phyloP scores from a whole-genome alignment of 2,113 vertebrate species.

The Emydocephalus ijimae region DNA sequence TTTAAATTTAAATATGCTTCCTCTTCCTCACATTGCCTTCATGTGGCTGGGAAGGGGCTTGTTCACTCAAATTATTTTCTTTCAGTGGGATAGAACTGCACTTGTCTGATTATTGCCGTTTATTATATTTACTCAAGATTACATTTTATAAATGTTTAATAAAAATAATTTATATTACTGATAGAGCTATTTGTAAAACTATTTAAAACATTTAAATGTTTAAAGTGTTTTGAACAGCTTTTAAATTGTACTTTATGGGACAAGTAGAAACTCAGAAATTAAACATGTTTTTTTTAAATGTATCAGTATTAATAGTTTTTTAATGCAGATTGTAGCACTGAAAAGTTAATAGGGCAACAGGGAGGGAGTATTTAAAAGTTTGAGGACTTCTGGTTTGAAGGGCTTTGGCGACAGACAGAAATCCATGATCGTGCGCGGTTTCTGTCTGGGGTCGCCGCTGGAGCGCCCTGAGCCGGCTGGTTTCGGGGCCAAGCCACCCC shows the following conservation, averaged over 20 bases:
- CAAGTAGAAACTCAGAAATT: neutral
- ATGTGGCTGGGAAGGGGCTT: neutral
- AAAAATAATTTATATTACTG: neutral
- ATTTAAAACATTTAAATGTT: neutral
- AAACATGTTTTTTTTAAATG: neutral
- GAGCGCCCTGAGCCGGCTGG: too few species aligned
- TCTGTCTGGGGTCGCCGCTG: too few species aligned
- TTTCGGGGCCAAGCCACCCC: too few species aligned
- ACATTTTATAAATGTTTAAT: neutral
- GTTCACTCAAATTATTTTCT: neutral
- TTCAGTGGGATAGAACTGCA: neutral
- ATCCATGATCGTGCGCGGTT: too few species aligned
- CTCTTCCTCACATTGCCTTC: neutral
- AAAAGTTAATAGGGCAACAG: neutral
- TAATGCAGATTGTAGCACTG: neutral
- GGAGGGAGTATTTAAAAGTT: neutral
- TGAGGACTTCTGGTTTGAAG: neutral
- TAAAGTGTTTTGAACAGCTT: neutral
- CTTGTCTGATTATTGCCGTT: neutral
- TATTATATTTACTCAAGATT: neutral
- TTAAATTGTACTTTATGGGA: neutral
- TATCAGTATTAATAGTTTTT: neutral
- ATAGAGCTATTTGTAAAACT: neutral
- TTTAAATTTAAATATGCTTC: neutral
- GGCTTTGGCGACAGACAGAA: too few species aligned